Evolutionary conservation across 1,140 invertebrate species (phyloP).

Genomic region (Heliconius hermathena): DNA sequence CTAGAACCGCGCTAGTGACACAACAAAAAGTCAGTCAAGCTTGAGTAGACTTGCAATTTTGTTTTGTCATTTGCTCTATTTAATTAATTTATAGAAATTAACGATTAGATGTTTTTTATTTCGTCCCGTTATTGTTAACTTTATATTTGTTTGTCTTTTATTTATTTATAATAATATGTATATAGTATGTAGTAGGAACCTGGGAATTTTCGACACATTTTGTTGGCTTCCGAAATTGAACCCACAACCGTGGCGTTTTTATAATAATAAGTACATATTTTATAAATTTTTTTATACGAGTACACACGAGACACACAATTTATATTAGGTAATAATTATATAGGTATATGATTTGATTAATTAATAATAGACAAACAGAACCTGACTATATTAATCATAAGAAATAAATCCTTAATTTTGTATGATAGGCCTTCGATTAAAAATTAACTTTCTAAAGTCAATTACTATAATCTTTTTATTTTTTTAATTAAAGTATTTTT

Average conservation of each 20-base stretch:
- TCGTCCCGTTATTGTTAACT: background rate
- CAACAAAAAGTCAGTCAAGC: conserved; percentile 27
- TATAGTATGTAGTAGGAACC: no score
- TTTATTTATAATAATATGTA: no score
- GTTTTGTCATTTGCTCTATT: background rate
- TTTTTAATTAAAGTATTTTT: no score
- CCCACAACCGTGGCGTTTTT: no score
- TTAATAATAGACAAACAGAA: background rate
- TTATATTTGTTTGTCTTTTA: no score
- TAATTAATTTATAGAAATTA: background rate
- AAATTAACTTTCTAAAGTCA: no score
- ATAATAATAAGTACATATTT: background rate
- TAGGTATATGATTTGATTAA: background rate
- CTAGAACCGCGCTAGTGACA: conserved; percentile 37
- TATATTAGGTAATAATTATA: background rate
- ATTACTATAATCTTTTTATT: no score
- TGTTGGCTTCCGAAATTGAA: no score
- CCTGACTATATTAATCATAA: no score
- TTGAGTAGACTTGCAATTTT: conserved; percentile 26
- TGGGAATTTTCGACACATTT: no score
- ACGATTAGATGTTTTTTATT: background rate
- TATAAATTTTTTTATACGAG: background rate
- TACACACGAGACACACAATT: background rate
- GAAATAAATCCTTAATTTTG: no score
- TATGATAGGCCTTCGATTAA: no score